These are phyloP conservation scores for Anhinga anhinga DNA, from an alignment of 2,113 vertebrate species.

Conservation along the genomic window DNA sequence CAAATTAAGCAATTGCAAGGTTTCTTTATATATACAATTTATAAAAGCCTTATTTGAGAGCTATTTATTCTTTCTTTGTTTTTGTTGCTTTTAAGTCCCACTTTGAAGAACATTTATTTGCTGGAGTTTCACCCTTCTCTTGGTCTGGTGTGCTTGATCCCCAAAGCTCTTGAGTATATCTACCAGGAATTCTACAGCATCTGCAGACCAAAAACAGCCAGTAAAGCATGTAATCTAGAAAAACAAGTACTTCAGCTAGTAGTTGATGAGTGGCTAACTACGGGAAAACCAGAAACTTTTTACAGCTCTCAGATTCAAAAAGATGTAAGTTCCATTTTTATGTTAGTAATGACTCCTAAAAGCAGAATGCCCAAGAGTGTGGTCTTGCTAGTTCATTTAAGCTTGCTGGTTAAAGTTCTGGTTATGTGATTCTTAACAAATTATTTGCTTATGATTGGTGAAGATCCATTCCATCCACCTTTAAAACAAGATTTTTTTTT, in stretches of 20 bases:
- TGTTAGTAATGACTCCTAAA: neutral
- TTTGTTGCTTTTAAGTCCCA: conserved; percentile 54
- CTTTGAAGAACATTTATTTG: conserved; percentile 70
- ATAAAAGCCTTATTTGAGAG: neutral
- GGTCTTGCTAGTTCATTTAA: neutral
- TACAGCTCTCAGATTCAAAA: conserved; percentile 72
- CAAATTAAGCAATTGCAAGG: neutral
- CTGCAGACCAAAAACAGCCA: conserved; percentile 23
- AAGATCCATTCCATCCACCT: neutral
- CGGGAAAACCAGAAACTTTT: conserved; percentile 42
- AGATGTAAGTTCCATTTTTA: conserved; percentile 44
- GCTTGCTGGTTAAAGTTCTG: neutral
- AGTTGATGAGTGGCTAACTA: conserved; percentile 59
- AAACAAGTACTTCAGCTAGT: conserved; percentile 63
- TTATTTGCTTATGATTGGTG: neutral
- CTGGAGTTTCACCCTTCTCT: conserved; percentile 80
- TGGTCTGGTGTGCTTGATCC: conserved; percentile 59
- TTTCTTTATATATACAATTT: neutral
- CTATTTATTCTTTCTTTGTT: neutral
- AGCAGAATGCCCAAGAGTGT: neutral
- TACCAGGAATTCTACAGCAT: conserved; percentile 67
- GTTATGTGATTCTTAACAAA: neutral
- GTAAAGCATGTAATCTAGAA: conserved; percentile 51
- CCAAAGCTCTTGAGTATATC: conserved; percentile 55
- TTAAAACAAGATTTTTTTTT: neutral